These are phyloP conservation scores for Atherinosoma microstoma DNA, from an alignment of 2,797 vertebrate species.

Conservation along the genomic window DNA sequence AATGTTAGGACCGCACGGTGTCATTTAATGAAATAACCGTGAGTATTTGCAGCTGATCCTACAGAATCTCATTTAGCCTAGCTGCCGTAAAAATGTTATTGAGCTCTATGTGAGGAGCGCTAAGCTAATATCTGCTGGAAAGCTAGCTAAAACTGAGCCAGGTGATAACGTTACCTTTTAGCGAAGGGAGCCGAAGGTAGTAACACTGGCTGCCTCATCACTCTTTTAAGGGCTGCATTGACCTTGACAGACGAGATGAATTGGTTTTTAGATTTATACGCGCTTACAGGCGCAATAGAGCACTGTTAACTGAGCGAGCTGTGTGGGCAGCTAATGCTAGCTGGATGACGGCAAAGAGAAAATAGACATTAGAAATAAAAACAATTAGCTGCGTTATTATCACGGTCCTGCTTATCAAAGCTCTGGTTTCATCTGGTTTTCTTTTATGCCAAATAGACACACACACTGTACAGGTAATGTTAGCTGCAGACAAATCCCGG, in stretches of 20 bases:
- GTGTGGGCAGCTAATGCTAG: conserved; percentile 59
- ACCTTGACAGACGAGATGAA: background rate
- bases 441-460: background rate
- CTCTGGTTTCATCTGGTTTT: background rate
- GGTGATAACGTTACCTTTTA: conserved; percentile 55
- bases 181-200: conserved; percentile 24
- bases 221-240: conserved; percentile 5
- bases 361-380: background rate
- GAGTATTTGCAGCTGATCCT: conserved; percentile 44
- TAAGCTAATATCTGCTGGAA: conserved; percentile 61
- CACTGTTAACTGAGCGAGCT: background rate
- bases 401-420: accelerated
- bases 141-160: conserved; percentile 42
- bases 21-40: conserved; percentile 36
- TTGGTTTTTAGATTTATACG: background rate
- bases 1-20: conserved; percentile 38
- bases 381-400: background rate
- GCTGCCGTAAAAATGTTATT: conserved; percentile 6
- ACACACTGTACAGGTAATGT: background rate
- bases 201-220: conserved; percentile 18
- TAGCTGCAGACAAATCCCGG: background rate
- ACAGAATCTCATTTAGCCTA: background rate
- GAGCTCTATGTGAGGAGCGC: conserved; percentile 27
- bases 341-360: background rate
- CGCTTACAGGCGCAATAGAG: background rate